Evolutionary conservation across 2,113 vertebrate species (phyloP).

Genomic region (Pomatorhinus ruficollis): DNA sequence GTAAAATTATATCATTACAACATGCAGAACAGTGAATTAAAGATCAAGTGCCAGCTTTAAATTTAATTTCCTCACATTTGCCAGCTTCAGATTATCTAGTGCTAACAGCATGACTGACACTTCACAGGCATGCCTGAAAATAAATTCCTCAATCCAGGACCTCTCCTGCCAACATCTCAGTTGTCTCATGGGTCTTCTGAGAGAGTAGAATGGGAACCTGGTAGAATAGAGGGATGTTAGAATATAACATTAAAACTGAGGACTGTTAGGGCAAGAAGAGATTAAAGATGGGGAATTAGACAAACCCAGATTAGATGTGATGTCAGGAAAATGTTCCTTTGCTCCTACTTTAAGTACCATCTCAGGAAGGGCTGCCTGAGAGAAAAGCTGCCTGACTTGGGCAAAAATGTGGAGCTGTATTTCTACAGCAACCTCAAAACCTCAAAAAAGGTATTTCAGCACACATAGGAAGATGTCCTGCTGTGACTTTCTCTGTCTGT

Average conservation of each 20-base stretch:
- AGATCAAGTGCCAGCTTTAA: constrained; percentile 53
- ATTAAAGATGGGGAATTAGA: neutral
- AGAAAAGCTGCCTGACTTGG: neutral
- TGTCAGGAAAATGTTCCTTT: neutral
- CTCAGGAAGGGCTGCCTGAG: neutral
- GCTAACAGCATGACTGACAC: constrained; percentile 42
- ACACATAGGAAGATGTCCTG: neutral
- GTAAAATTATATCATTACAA: constrained; percentile 57
- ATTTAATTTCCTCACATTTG: constrained; percentile 58
- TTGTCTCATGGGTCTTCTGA: neutral
- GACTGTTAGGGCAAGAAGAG: neutral
- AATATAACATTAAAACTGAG: neutral
- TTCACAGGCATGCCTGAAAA: constrained; percentile 48
- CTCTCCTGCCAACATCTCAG: neutral
- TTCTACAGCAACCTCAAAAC: neutral
- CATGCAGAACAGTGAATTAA: constrained; percentile 52
- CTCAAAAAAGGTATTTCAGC: neutral
- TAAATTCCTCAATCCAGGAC: constrained; percentile 27
- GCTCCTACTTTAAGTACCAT: neutral
- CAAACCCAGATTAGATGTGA: neutral
- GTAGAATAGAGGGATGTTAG: neutral
- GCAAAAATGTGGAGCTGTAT: neutral
- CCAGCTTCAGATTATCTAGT: constrained; percentile 48
- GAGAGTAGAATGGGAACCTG: neutral
- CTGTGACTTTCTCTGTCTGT: neutral